A percentile compares a stretch with the other conserved stretches of the same genome.
phyloP scores from a whole-genome alignment of 2,113 vertebrate species.

The Sula dactylatra region DNA sequence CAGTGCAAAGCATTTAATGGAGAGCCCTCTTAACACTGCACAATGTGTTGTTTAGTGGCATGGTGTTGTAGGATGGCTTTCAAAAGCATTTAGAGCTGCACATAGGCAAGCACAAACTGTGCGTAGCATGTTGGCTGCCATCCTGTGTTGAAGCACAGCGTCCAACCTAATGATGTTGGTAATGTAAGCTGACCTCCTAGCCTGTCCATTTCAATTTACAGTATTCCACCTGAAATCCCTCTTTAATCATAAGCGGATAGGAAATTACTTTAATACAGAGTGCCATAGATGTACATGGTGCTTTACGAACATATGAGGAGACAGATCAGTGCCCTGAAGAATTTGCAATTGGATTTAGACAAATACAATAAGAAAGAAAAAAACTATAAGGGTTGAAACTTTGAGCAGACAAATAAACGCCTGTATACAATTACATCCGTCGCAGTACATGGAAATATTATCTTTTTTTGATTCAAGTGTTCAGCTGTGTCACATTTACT shows the following conservation, averaged over 20 bases:
- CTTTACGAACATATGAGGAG: slow-evolving; percentile 43
- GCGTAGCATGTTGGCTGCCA: neutral
- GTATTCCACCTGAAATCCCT: slow-evolving; percentile 37
- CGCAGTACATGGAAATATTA: neutral
- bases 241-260: slow-evolving; percentile 44
- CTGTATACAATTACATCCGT: slow-evolving; percentile 52
- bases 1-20: neutral
- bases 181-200: neutral
- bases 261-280: slow-evolving; percentile 42
- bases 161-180: neutral
- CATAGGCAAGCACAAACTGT: neutral
- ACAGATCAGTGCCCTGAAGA: slow-evolving; percentile 65
- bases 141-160: neutral
- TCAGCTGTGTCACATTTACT: slow-evolving; percentile 52
- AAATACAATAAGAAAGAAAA: slow-evolving; percentile 57
- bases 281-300: slow-evolving; percentile 21
- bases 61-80: neutral
- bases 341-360: slow-evolving; percentile 9
- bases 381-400: neutral
- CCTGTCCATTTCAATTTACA: slow-evolving; percentile 35
- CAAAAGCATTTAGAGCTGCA: neutral
- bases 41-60: neutral
- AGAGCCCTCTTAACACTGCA: neutral
- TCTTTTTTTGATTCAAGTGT: slow-evolving; percentile 30
- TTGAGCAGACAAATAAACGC: slow-evolving; percentile 49